These are phyloP conservation scores for Drosophila nigritarsus DNA, from an alignment of 2,888 invertebrate genomes.

Conservation along the genomic window DNA sequence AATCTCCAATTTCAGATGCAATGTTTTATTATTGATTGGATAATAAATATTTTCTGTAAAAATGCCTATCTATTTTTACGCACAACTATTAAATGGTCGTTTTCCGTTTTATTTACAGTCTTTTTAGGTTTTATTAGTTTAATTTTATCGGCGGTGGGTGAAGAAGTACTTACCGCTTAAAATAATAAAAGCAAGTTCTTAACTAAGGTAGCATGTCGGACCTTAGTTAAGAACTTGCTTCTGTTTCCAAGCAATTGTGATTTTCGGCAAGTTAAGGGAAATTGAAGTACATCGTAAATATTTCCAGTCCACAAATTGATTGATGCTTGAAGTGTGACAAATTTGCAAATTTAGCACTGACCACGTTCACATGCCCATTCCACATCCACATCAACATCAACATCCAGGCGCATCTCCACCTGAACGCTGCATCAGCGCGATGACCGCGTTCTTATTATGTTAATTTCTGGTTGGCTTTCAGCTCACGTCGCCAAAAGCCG, in stretches of 20 bases:
- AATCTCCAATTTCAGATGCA: background rate
- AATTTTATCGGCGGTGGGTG: background rate
- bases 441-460: slow-evolving; percentile 39
- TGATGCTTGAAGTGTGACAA: slow-evolving; percentile 55
- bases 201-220: no score
- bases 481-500: slow-evolving; percentile 49
- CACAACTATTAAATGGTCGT: background rate
- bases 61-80: background rate
- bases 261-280: slow-evolving; percentile 4
- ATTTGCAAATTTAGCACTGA: slow-evolving; percentile 52
- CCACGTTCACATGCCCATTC: slow-evolving; percentile 22
- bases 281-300: slow-evolving; percentile 9
- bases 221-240: no score
- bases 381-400: background rate
- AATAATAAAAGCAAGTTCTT: slow-evolving; percentile 4
- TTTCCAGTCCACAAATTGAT: slow-evolving; percentile 8
- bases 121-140: background rate
- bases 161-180: background rate
- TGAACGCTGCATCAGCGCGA: slow-evolving; percentile 11
- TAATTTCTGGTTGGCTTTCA: slow-evolving; percentile 59
- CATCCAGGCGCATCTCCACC: slow-evolving; percentile 7
- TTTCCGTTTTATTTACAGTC: background rate
- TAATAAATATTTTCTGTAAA: background rate
- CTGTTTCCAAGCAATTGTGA: background rate
- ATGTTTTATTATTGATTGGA: background rate